Evolutionary conservation across 2,888 invertebrate species (phyloP), one percentile per base, ranked within the genome.

Genomic region (Syrphus vitripennis): DNA sequence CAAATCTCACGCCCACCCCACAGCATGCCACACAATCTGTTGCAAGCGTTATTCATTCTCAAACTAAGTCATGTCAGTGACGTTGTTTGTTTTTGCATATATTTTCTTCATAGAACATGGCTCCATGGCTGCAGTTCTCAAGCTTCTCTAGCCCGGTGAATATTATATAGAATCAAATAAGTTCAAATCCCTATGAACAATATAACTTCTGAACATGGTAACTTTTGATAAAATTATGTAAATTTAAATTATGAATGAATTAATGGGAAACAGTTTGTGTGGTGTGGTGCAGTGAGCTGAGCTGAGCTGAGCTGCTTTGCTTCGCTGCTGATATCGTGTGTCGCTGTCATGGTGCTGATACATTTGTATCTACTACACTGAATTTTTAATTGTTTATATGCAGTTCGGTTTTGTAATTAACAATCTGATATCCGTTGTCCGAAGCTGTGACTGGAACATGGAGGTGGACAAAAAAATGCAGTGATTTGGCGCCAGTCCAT

Each of bases 161-260:
- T n/a, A n/a, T n/a, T n/a, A n/a, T n/a, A 42, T 63, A 42, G 76
- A 57, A 57, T 63, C 14, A 48, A 75, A 71, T 80, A 70, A 57
- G 59, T 61, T 53, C 72, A 80, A 31, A 61, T 76, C 55, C 34
- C 34, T 53, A 24, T 70, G 16, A 12, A 61, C 21, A 29, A 26
- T 48, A 37, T 37, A 50, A 77, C 63, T 77, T 67, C 69, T 72
- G 67, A 69, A 69, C 71, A 70, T 69, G 71, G 42, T n/a, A 71
- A 34, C 71, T 34, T n/a, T 76, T 48, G 84, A 81, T 86, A 82
- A 45, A 45, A 82, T 86, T 86, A 86, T 86, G 86, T 70, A 74
- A 86, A 86, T 86, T 55, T 40, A 65, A 86, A 70, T 74, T 86
- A 86, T 86, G 86, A 86, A 86, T 78, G 74, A 78, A 82, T 86